Conservation (phyloP, 2,888 invertebrate genomes). For the Vesta saturnalis region DNA sequence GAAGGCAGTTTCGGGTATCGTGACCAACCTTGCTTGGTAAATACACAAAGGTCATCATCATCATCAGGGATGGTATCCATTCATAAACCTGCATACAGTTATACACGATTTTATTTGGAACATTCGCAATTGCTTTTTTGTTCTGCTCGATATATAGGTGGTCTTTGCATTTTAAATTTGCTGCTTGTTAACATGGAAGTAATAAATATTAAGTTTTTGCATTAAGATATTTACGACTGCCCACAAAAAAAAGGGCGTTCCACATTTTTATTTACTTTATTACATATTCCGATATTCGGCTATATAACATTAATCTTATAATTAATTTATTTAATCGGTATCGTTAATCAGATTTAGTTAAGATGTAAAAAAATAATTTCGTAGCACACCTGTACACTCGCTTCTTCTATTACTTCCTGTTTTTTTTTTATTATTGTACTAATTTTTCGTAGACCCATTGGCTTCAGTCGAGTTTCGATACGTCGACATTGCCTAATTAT, state of each 20-base stretch:
- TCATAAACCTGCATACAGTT: constrained; percentile 1
- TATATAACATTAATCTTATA: not conserved
- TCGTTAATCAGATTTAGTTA: not conserved
- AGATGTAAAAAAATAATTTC: not conserved
- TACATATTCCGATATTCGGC: not conserved
- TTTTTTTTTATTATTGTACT: not conserved
- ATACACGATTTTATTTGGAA: not conserved
- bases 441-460: too few relatives aligned
- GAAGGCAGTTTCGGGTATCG: constrained; percentile 17
- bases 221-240: constrained; percentile 14
- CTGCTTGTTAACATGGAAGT: constrained; percentile 19
- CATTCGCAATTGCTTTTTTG: constrained; percentile 2
- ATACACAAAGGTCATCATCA: not conserved
- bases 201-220: constrained; percentile 22
- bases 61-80: not conserved
- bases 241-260: constrained; percentile 14
- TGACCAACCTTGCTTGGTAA: not conserved
- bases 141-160: constrained; percentile 17
- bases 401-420: not conserved
- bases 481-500: too few relatives aligned
- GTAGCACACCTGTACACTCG: not conserved
- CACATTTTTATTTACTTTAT: not conserved
- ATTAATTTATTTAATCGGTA: not conserved
- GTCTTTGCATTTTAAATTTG: constrained; percentile 24
- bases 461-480: too few relatives aligned